phyloP scores from a whole-genome alignment of 2,888 invertebrate species.

The Lasioglossum figueresi region DNA sequence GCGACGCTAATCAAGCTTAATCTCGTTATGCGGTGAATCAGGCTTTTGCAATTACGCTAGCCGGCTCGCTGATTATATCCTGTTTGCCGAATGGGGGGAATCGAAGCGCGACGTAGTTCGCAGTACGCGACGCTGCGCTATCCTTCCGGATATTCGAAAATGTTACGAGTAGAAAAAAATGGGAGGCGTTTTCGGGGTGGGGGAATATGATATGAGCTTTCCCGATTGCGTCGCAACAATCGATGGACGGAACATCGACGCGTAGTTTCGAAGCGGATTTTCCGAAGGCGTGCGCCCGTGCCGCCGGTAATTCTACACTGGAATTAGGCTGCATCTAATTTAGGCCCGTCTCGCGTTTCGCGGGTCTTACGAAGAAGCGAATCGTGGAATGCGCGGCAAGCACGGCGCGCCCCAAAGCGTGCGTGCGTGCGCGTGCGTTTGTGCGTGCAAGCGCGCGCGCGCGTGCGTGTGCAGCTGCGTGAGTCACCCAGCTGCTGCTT shows the following conservation, averaged over 20 bases:
- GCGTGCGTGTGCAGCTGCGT: slow-evolving; percentile 32
- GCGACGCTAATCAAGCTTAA: neutral
- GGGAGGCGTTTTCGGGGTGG: neutral
- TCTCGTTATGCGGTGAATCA: neutral
- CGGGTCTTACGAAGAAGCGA: slow-evolving; percentile 46
- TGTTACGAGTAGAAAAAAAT: neutral
- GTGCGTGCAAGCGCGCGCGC: neutral
- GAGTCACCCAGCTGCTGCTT: slow-evolving; percentile 54
- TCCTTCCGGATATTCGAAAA: neutral
- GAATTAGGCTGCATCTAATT: slow-evolving; percentile 60
- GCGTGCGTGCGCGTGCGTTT: neutral
- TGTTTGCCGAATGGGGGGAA: neutral
- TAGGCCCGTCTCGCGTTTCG: slow-evolving; percentile 63
- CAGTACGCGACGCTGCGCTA: neutral
- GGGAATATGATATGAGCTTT: neutral
- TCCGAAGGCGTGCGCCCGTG: neutral
- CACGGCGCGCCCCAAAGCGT: neutral
- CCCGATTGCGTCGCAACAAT: neutral
- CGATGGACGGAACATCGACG: neutral
- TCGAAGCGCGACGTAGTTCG: neutral
- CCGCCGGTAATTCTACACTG: slow-evolving; percentile 38
- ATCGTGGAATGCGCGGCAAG: slow-evolving; percentile 49
- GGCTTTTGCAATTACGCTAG: neutral
- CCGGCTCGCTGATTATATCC: neutral
- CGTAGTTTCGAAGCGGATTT: neutral